Conservation (phyloP, 2,797 vertebrate genomes). For the Sebastes elongatus region DNA sequence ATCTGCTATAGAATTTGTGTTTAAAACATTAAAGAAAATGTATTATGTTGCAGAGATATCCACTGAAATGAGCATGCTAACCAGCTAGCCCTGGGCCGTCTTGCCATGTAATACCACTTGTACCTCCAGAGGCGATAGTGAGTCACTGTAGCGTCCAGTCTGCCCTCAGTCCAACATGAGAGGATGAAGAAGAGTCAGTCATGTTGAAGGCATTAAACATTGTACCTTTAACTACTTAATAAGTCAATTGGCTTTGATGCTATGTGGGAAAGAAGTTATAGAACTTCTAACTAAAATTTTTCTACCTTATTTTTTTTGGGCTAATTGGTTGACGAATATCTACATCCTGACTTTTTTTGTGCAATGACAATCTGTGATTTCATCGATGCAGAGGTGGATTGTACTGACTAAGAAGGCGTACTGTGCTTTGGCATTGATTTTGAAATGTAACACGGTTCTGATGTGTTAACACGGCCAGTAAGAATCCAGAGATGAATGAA, state of each 20-base stretch:
- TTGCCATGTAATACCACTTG: background rate
- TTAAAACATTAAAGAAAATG: background rate
- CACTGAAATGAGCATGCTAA: background rate
- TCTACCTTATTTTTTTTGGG: too few species aligned
- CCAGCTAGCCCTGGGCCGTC: fast-evolving
- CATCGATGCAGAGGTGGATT: background rate
- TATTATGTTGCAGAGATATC: background rate
- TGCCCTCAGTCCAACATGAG: background rate
- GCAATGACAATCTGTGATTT: background rate
- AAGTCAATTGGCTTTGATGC: too few species aligned
- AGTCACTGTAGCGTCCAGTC: background rate
- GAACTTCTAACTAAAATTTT: too few species aligned
- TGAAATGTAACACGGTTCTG: background rate
- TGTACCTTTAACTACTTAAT: too few species aligned
- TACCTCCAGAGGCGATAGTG: background rate
- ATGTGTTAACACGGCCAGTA: too few species aligned
- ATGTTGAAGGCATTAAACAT: too few species aligned
- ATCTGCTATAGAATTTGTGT: background rate
- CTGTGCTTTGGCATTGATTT: background rate
- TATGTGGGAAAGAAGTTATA: too few species aligned
- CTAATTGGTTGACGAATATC: background rate
- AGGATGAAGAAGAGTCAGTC: background rate
- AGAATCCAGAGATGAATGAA: background rate
- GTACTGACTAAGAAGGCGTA: background rate
- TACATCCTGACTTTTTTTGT: background rate